Evolutionary conservation across 2,797 vertebrate genomes (phyloP).

Genomic region (Gymnothorax javanicus): DNA sequence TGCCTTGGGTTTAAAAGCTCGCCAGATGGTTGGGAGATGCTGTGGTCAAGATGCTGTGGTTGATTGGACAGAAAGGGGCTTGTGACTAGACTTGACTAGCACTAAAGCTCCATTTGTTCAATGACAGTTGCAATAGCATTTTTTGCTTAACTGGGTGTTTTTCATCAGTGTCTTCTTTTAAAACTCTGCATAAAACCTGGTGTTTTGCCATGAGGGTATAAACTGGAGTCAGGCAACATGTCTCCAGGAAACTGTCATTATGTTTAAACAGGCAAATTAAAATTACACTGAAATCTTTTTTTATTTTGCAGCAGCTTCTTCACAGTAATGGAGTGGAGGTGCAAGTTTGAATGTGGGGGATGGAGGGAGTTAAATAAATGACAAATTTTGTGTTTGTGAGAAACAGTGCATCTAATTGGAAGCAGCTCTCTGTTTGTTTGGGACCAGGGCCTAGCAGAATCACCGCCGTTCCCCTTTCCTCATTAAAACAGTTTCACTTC

Average conservation of each 20-base stretch:
- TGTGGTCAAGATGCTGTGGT: too few species aligned
- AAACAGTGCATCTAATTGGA: slow-evolving; percentile 86
- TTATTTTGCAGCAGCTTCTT: slow-evolving; percentile 66
- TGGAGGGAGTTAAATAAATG: slow-evolving; percentile 55
- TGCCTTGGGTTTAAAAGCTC: too few species aligned
- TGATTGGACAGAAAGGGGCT: too few species aligned
- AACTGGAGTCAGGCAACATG: slow-evolving; percentile 51
- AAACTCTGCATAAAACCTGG: slow-evolving; percentile 30
- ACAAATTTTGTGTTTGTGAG: slow-evolving; percentile 72
- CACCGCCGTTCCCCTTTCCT: slow-evolving; percentile 82
- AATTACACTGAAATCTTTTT: slow-evolving; percentile 48
- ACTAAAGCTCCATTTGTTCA: too few species aligned
- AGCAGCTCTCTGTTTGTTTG: slow-evolving; percentile 80
- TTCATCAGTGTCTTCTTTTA: slow-evolving; percentile 15
- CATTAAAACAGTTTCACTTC: slow-evolving; percentile 92
- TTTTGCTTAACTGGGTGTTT: background rate
- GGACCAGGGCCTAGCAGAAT: slow-evolving; percentile 80
- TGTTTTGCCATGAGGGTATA: slow-evolving; percentile 20
- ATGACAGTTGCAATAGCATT: background rate
- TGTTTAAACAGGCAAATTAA: slow-evolving; percentile 69
- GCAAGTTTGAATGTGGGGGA: background rate
- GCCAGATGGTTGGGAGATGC: too few species aligned
- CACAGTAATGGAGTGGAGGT: slow-evolving; percentile 60
- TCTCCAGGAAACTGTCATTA: slow-evolving; percentile 50
- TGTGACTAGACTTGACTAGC: too few species aligned